These are phyloP conservation scores for Geophilus truncorum DNA, from an alignment of 2,888 invertebrate species.

Conservation along the genomic window DNA sequence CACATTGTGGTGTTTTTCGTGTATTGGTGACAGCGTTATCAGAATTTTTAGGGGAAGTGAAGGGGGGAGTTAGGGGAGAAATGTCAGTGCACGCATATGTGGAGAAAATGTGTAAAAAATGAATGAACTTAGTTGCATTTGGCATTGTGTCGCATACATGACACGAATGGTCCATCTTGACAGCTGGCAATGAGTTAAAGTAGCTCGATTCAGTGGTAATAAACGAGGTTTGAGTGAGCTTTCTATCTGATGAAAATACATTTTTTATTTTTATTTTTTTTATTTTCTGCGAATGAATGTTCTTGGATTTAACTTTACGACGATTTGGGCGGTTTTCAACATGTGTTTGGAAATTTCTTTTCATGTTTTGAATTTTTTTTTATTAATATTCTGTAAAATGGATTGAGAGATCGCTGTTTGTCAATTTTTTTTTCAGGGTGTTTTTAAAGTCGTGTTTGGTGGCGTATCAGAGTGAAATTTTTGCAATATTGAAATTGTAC, in stretches of 20 bases:
- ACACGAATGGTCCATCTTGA: slow-evolving; percentile 1
- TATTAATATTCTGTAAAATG: no score
- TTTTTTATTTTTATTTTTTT: neutral
- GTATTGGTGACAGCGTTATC: slow-evolving; percentile 12
- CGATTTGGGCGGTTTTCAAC: neutral
- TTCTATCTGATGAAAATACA: slow-evolving; percentile 1
- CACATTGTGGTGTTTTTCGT: slow-evolving; percentile 4
- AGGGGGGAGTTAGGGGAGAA: neutral
- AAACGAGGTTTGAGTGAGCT: neutral
- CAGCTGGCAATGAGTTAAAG: slow-evolving; percentile 10
- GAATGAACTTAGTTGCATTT: neutral
- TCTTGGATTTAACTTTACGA: neutral
- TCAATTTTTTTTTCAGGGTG: neutral
- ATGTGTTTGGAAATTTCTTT: neutral
- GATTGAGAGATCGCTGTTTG: neutral
- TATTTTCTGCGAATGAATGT: neutral
- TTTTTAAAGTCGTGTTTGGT: neutral
- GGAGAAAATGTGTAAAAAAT: slow-evolving; percentile 1
- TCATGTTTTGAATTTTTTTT: neutral
- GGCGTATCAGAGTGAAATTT: no score
- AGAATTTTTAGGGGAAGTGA: neutral
- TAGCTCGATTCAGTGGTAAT: slow-evolving; percentile 1
- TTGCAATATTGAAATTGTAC: no score
- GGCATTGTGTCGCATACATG: slow-evolving; percentile 11
- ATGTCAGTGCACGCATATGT: neutral